Base-by-base conservation (phyloP, 2,797 vertebrate species). In the Loris lydekkerianus region DNA sequence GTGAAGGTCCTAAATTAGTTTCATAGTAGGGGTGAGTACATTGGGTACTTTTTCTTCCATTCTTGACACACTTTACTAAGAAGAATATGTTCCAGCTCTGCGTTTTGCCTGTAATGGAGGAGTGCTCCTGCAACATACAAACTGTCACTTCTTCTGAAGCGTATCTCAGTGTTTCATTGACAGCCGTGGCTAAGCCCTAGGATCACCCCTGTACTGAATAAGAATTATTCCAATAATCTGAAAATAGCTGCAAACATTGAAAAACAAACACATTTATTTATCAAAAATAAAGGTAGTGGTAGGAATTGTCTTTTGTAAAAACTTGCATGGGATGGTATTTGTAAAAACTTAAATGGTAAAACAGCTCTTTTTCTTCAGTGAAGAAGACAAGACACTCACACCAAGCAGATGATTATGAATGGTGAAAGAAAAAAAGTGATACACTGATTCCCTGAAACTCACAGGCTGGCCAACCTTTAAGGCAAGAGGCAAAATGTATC, bases 71-170 rank as follows among this genome's bases (percentile, higher is more conserved):
- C 34, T 34, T 34, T 34, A 34, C 34, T 34, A 34, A 34, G 34
- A 34, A 34, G 34, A 34, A 34, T 34, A 34, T 34, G 34, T 34
- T 34, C 34, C 34, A 34, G 34, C 34, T 34, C 34, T 89, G 86
- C 63, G 96, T 73, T 81, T 73, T 96, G 93, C 67, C 85, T 96
- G 92, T 94, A 92, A 91, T 7, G n/a, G 95, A 77, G 95, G 96
- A 95, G 85, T 4, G 4, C 93, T 29, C 58, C 87, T 8, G 96
- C 77, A 91, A 76, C 65, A 43, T 18, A 11, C 13, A 43, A 96
- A 92, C n/a, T 43, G 67, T 93, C 87, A 61, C 37, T 87, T 95
- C 96, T 85, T 83, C 56, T 77, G 96, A 63, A 67, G 40, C 86
- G 13, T n/a, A 20, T 93, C 84, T 92, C 67, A 58, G 56, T 92